phyloP scores from a whole-genome alignment of 2,113 vertebrate species.

The Brachirus orientalis region DNA sequence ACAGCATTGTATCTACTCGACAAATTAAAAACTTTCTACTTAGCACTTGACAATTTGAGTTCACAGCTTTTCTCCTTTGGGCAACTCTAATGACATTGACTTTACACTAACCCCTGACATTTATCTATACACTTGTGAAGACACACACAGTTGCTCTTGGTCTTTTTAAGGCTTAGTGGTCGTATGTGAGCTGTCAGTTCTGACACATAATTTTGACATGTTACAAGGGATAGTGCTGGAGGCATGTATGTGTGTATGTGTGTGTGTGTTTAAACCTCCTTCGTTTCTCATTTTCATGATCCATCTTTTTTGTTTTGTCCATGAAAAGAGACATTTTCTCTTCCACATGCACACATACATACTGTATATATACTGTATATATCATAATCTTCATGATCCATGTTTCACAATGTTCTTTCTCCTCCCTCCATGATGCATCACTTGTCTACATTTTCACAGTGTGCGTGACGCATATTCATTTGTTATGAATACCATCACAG shows the following conservation, averaged over 20 bases:
- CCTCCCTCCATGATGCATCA: conserved; percentile 13
- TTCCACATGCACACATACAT: not conserved
- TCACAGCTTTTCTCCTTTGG: conserved; percentile 29
- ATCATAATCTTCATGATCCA: conserved; percentile 34
- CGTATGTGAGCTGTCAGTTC: conserved; percentile 73
- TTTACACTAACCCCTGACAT: conserved; percentile 73
- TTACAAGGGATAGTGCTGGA: conserved; percentile 54
- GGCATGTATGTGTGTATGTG: conserved; percentile 25
- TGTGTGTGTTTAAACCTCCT: not conserved
- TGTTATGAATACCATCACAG: conserved; percentile 21
- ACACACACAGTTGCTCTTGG: conserved; percentile 32
- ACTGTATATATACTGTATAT: too few relatives aligned
- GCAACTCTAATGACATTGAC: conserved; percentile 66
- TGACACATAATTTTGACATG: conserved; percentile 76
- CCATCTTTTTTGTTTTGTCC: conserved; percentile 9
- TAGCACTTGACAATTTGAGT: not conserved
- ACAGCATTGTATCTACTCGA: not conserved
- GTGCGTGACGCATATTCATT: conserved; percentile 1
- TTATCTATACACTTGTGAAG: conserved; percentile 63
- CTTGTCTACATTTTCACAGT: conserved; percentile 3
- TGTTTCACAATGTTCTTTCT: conserved; percentile 9
- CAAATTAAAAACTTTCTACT: not conserved
- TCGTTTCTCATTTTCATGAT: not conserved
- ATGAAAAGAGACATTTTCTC: conserved; percentile 29
- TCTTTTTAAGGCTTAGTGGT: conserved; percentile 71